Evolutionary conservation across 2,113 vertebrate genomes (phyloP).

Genomic region (Ammodytes dubius): DNA sequence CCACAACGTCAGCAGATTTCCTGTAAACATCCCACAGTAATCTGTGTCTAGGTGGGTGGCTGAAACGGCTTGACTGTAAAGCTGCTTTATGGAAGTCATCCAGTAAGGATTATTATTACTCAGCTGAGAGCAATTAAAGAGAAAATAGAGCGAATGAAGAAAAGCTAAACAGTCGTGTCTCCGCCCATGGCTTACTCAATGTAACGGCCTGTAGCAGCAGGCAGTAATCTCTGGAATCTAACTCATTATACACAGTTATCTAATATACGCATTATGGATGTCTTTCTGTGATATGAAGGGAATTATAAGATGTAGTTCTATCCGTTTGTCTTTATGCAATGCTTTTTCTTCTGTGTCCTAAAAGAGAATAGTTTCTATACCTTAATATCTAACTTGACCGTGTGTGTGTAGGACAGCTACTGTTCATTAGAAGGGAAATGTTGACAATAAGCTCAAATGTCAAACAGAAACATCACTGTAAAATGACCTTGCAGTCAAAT

Average conservation of each 20-base stretch:
- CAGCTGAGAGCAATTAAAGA: slow-evolving; percentile 58
- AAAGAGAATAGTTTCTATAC: neutral
- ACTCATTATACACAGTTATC: slow-evolving; percentile 26
- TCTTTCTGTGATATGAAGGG: neutral
- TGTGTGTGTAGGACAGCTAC: neutral
- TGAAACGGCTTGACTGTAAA: slow-evolving; percentile 61
- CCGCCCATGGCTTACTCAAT: slow-evolving; percentile 10
- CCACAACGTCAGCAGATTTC: slow-evolving; percentile 58
- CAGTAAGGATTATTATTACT: slow-evolving; percentile 69
- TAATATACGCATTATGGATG: slow-evolving; percentile 9
- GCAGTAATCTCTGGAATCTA: slow-evolving; percentile 42
- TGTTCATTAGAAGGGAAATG: neutral
- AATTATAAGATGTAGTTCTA: neutral
- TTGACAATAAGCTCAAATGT: neutral
- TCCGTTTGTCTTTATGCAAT: neutral
- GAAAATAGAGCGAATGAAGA: slow-evolving; percentile 48
- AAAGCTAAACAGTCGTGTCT: slow-evolving; percentile 21
- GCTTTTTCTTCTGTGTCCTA: neutral
- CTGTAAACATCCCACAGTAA: slow-evolving; percentile 56
- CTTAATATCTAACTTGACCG: too few relatives aligned
- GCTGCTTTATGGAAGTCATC: slow-evolving; percentile 73
- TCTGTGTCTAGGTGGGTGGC: slow-evolving; percentile 71
- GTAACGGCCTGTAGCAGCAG: slow-evolving; percentile 44
- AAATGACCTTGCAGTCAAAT: neutral
- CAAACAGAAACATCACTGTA: neutral